Percentiles rank a stretch among this genome's conserved stretches.
phyloP scores from a whole-genome alignment of 1,140 invertebrate species.

The Coenobita brevimanus region DNA sequence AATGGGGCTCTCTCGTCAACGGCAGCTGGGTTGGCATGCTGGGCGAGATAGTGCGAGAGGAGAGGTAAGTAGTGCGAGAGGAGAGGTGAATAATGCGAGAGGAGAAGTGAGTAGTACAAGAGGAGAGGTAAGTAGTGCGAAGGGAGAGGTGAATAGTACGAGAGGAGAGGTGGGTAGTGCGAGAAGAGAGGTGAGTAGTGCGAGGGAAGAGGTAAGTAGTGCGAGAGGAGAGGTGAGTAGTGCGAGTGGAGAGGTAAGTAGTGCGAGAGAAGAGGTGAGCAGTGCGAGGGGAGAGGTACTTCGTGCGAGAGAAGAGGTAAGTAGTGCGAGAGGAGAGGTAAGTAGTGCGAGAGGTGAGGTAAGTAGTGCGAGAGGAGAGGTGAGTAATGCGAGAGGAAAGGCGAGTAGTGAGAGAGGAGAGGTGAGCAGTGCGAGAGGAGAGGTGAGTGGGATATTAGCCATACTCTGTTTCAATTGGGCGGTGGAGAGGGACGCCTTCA shows the following conservation, averaged over 20 bases:
- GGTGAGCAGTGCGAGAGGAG: too few species aligned
- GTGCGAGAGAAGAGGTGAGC: not conserved
- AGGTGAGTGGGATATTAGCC: too few species aligned
- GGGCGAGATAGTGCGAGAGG: constrained; percentile 19
- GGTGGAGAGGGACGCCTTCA: too few species aligned
- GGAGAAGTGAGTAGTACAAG: not conserved
- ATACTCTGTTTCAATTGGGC: too few species aligned
- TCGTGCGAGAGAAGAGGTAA: too few species aligned
- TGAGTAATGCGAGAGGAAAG: too few species aligned
- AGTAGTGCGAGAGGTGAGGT: too few species aligned
- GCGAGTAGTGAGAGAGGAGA: too few species aligned
- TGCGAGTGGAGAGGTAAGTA: not conserved
- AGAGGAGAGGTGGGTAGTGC: not conserved
- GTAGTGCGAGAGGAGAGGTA: too few species aligned
- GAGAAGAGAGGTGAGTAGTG: not conserved
- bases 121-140: not conserved
- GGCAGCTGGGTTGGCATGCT: constrained; percentile 39
- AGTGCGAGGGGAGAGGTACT: too few species aligned
- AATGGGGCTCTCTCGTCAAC: constrained; percentile 41
- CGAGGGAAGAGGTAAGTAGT: not conserved
- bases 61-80: not conserved
- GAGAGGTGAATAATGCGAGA: not conserved
- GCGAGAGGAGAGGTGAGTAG: not conserved
- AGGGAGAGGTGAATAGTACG: not conserved
- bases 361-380: too few species aligned